These are phyloP conservation scores for Pristionchus pacificus DNA, from an alignment of 1,140 invertebrate species.

Conservation along the genomic window DNA sequence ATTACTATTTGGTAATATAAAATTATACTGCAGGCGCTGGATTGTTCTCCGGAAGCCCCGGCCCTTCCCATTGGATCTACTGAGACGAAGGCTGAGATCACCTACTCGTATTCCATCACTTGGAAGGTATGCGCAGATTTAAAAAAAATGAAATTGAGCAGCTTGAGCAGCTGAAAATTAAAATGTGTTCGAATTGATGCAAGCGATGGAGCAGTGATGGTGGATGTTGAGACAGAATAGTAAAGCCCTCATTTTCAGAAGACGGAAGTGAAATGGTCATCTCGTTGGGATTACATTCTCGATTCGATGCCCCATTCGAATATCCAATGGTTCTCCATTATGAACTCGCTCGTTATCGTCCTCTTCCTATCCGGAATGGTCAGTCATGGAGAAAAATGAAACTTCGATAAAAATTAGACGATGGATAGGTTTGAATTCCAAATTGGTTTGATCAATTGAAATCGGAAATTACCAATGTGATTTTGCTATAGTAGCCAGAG, in stretches of 20 bases:
- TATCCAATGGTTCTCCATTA: constrained; percentile 68
- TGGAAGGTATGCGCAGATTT: constrained; percentile 73
- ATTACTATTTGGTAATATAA: not conserved
- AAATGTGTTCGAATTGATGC: too few species aligned
- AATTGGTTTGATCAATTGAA: constrained; percentile 18
- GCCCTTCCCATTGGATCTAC: constrained; percentile 67
- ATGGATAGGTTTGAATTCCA: too few species aligned
- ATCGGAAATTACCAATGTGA: not conserved
- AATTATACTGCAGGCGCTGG: constrained; percentile 61
- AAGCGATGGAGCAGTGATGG: too few species aligned
- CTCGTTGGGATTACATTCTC: constrained; percentile 97
- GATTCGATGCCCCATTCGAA: constrained; percentile 97
- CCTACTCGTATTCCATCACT: constrained; percentile 80
- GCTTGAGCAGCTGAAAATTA: too few species aligned
- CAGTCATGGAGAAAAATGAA: constrained; percentile 4
- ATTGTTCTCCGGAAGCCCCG: constrained; percentile 56
- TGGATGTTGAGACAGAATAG: too few species aligned
- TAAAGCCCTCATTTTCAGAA: too few species aligned
- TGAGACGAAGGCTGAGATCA: constrained; percentile 68
- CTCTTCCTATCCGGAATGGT: constrained; percentile 88
- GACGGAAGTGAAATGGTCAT: constrained; percentile 94
- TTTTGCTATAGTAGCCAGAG: not conserved
- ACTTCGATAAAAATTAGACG: not conserved
- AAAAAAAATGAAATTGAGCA: too few species aligned
- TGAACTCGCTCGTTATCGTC: constrained; percentile 67